Percentiles rank a stretch among this genome's conserved stretches.
phyloP scores from a whole-genome alignment of 2,888 invertebrate genomes.

The Amiota minor region DNA sequence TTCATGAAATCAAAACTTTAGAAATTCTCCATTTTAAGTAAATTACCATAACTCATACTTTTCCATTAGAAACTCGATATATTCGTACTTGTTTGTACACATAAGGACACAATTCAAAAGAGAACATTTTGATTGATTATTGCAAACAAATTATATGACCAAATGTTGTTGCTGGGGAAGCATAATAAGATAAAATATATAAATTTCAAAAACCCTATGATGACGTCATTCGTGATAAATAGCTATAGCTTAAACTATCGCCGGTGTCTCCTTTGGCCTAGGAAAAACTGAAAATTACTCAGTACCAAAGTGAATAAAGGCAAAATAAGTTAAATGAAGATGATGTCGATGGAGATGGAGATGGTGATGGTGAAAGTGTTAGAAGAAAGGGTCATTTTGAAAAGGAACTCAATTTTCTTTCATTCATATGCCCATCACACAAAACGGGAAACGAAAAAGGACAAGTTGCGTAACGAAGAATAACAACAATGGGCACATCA shows the following conservation, averaged over 20 bases:
- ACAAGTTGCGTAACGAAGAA: not conserved
- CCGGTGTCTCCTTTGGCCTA: slow-evolving; percentile 27
- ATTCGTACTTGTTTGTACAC: no score
- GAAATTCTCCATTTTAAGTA: no score
- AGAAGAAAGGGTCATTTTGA: not conserved
- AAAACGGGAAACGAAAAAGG: not conserved
- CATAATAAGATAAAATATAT: not conserved
- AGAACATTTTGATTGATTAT: slow-evolving; percentile 52
- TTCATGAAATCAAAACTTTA: no score
- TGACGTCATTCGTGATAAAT: slow-evolving; percentile 53
- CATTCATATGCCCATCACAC: not conserved
- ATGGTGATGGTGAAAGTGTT: not conserved
- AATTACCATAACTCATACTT: no score
- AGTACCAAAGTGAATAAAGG: no score
- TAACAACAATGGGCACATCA: slow-evolving; percentile 1
- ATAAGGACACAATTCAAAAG: slow-evolving; percentile 25
- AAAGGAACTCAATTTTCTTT: slow-evolving; percentile 2
- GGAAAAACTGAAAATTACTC: not conserved
- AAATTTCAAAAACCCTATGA: slow-evolving; percentile 26
- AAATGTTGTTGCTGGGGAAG: slow-evolving; percentile 44
- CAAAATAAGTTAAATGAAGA: no score
- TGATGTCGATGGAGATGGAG: no score
- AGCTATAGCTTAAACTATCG: slow-evolving; percentile 52
- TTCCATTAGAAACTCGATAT: no score
- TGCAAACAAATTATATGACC: slow-evolving; percentile 54